Evolutionary conservation across 2,888 invertebrate genomes (phyloP).

Genomic region (Cheiracanthium punctorium): DNA sequence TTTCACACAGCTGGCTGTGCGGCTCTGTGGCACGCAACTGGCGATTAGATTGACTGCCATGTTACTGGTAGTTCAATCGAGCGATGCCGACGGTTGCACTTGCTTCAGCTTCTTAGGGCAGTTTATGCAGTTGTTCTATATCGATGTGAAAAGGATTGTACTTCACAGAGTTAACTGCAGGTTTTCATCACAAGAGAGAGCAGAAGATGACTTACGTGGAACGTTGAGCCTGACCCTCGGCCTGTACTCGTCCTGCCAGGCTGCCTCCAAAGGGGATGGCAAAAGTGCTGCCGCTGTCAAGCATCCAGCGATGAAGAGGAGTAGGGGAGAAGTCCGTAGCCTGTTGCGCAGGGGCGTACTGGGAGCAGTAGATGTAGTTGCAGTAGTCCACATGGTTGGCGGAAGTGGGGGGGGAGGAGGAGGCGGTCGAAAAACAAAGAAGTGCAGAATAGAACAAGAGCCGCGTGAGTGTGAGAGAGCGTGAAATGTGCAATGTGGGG

Average conservation of each 20-base stretch:
- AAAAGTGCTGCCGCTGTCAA: slow-evolving; percentile 16
- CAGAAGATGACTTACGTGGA: slow-evolving; percentile 60
- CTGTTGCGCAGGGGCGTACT: slow-evolving; percentile 14
- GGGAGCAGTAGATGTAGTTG: slow-evolving; percentile 31
- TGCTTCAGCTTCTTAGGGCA: no score
- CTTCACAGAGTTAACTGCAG: no score
- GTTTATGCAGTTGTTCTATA: no score
- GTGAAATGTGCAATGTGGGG: background rate
- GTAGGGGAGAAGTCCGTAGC: no score
- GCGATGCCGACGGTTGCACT: no score
- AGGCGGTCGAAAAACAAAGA: background rate
- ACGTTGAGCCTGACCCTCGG: slow-evolving; percentile 47
- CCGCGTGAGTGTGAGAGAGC: background rate
- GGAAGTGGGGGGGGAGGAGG: background rate
- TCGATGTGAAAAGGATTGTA: no score
- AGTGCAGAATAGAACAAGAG: background rate
- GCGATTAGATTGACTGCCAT: no score
- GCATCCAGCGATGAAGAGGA: slow-evolving; percentile 1
- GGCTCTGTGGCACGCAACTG: no score
- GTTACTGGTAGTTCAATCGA: no score
- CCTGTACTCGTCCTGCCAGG: slow-evolving; percentile 59
- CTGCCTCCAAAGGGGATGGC: slow-evolving; percentile 26
- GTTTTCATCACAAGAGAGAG: no score
- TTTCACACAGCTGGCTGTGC: no score
- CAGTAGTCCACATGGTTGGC: slow-evolving; percentile 6